Evolutionary conservation across 2,888 invertebrate species (phyloP), one percentile per base, ranked within the genome.

Genomic region (Polydrusus pterygomalis): DNA sequence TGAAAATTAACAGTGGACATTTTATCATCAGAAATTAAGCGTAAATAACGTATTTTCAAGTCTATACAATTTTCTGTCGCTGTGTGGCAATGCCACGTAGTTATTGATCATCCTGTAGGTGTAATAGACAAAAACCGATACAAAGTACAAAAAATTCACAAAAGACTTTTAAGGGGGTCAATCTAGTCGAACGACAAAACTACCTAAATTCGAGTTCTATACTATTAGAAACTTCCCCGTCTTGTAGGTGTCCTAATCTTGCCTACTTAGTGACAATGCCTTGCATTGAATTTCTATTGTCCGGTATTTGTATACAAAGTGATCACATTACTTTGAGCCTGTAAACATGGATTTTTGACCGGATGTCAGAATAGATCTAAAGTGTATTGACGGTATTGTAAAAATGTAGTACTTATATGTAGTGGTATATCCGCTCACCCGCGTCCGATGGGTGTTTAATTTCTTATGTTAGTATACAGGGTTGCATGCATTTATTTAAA

Each of bases 291-390:
- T 82, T 80, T 78, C 82, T 60, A 80, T 82, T 83, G 83, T 83
- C 80, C 81, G 79, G 73, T 80, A 78, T 81, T 82, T 83, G 80
- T 82, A 81, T 82, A 82, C 83, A 80, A 81, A 75, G 60, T 71
- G 79, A 82, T 83, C 82, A 68, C 60, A 77, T 83, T 83, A 79
- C 83, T 68, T 62, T 65, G 72, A 68, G 54, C 64, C 67, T 72
- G 75, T 75, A 77, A 71, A 78, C 72, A 73, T 51, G 78, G 76
- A 80, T 79, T 71, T 79, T 80, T 83, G 83, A 83, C 83, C 83
- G 83, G 83, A 83, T 79, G 79, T 81, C 76, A 79, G 76, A 76
- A 70, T 65, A 64, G 75, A 78, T 76, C 77, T 72, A 72, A 70
- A 70, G 70, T 68, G 73, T 73, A 74, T 77, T 75, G 77, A 73